Conservation (phyloP, 2,888 invertebrate species). For the Drosophila subquinaria region DNA sequence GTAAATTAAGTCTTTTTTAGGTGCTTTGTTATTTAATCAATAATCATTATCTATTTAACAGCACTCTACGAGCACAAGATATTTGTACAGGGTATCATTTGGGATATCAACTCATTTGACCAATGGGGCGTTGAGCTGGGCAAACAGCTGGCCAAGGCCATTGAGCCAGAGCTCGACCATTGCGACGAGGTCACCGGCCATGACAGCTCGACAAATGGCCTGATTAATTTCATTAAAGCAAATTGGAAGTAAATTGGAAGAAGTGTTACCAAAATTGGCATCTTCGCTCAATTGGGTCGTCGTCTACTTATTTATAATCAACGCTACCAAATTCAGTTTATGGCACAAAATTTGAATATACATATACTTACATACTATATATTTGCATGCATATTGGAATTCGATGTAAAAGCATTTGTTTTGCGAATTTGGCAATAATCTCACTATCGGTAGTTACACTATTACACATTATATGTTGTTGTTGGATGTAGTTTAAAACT, state of each 20-base stretch:
- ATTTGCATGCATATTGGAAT: constrained; percentile 60
- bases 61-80: constrained; percentile 99
- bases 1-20: constrained; percentile 42
- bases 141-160: constrained; percentile 99
- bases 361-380: constrained; percentile 35
- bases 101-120: constrained; percentile 99
- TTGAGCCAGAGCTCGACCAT: constrained; percentile 95
- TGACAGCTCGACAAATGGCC: constrained; percentile 98
- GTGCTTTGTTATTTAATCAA: background rate
- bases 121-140: constrained; percentile 99
- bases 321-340: constrained; percentile 36
- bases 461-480: constrained; percentile 64
- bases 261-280: constrained; percentile 14
- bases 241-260: constrained; percentile 85
- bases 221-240: constrained; percentile 96
- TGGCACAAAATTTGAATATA: constrained; percentile 53
- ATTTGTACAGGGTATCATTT: constrained; percentile 98
- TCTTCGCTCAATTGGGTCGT: constrained; percentile 17
- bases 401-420: constrained; percentile 47
- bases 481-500: constrained; percentile 64
- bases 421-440: constrained; percentile 55
- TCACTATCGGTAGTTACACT: constrained; percentile 56
- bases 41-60: constrained; percentile 78
- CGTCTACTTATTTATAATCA: constrained; percentile 39
- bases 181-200: constrained; percentile 89